Conservation (phyloP, 2,797 vertebrate genomes). For the Bovichtus variegatus region DNA sequence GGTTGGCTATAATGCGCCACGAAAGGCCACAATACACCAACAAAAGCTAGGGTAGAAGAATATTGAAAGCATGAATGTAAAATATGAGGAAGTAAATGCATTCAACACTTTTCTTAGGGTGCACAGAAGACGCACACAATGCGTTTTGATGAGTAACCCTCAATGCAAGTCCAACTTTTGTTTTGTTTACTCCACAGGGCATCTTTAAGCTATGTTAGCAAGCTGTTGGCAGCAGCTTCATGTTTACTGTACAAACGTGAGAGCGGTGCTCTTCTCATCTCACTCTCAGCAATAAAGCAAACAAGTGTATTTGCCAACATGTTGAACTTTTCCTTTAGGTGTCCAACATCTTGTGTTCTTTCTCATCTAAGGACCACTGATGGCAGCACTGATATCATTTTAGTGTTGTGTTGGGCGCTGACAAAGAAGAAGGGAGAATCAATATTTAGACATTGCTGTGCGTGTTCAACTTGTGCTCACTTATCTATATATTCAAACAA, state of each 20-base stretch:
- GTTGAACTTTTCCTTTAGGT: not conserved
- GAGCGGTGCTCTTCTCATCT: too few species aligned
- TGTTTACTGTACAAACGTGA: not conserved
- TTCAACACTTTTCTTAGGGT: not conserved
- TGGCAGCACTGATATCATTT: not conserved
- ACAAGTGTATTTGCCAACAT: not conserved
- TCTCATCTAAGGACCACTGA: not conserved
- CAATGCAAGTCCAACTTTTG: not conserved
- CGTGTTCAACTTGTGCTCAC: not conserved
- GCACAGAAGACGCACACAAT: not conserved
- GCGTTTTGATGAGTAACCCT: not conserved
- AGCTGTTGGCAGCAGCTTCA: not conserved
- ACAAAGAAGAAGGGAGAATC: not conserved
- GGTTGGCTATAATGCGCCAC: not conserved
- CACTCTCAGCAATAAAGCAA: not conserved
- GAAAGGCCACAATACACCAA: not conserved
- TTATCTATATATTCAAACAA: constrained; percentile 1
- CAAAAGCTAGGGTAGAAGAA: not conserved
- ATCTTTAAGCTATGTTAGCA: not conserved
- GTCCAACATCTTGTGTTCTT: not conserved
- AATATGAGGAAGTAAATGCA: not conserved
- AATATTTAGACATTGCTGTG: not conserved
- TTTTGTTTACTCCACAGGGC: not conserved
- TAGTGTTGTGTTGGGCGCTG: not conserved
- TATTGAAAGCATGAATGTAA: not conserved